Percentiles rank a stretch among this genome's conserved stretches.
phyloP scores from a whole-genome alignment of 1,140 invertebrate genomes.

The Latrodectus geometricus region DNA sequence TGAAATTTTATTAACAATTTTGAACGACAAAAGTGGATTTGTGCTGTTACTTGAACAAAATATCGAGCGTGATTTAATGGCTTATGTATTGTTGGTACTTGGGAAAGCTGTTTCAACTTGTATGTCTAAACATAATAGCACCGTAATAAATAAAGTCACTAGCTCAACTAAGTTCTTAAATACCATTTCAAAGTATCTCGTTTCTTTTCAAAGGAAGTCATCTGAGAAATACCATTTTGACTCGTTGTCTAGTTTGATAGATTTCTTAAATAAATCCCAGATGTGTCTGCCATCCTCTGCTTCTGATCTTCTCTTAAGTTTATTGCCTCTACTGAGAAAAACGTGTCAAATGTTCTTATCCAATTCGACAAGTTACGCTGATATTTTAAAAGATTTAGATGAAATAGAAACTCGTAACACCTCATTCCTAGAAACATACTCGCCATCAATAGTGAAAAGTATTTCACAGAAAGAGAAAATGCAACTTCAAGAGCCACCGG shows the following conservation, averaged over 20 bases:
- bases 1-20: slow-evolving; percentile 3
- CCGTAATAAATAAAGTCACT: not conserved
- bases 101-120: slow-evolving; percentile 10
- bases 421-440: not conserved
- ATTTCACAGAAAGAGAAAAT: slow-evolving; percentile 14
- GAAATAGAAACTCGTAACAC: not conserved
- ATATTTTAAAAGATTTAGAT: not conserved
- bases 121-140: not conserved
- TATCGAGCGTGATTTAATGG: not conserved
- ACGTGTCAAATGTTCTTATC: not conserved
- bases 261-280: slow-evolving; percentile 7
- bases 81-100: not conserved
- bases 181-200: not conserved
- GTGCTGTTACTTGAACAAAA: not conserved
- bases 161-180: not conserved
- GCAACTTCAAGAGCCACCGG: slow-evolving; percentile 29
- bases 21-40: slow-evolving; percentile 21
- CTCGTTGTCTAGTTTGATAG: not conserved
- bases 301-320: not conserved
- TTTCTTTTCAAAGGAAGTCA: not conserved
- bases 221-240: not conserved
- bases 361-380: not conserved
- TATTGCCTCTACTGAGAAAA: slow-evolving; percentile 6
- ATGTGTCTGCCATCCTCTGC: slow-evolving; percentile 1
- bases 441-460: not conserved